Base-by-base conservation (phyloP, 2,113 vertebrate genomes). In the Rousettus leschenaultii region DNA sequence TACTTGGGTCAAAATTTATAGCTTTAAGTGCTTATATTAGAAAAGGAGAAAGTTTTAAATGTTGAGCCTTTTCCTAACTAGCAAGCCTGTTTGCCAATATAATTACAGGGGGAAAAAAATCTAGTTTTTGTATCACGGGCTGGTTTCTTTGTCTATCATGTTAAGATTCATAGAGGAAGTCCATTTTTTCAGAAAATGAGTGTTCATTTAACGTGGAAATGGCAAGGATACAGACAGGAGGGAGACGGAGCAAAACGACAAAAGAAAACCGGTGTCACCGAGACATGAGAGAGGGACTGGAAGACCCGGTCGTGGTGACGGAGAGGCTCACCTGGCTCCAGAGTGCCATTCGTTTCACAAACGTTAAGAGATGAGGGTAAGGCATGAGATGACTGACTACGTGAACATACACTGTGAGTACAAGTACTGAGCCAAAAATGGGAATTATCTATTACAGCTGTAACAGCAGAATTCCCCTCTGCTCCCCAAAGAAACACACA, bases 101-200 rank as follows among this genome's bases (percentile, higher is more conserved):
- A 63, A 95, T 16, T 63, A 96, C 97, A n/a, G 57, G 16, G 57
- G 16, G 12, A 24, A 86, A 43, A 86, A 75, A 95, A 48, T 15
- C 96, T 30, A 93, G 87, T 83, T 97, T 65, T 51, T 51, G n/a
- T 0, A 0, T 92, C 88, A 96, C 59, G 24, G 95, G 85, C 51
- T 97, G 82, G 88, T 96, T 94, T 82, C 63, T 66, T 0, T 30
- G 55, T 71, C 82, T 45, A 33, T 53, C 92, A 97, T 74, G 91
- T 90, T 84, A 95, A 93, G 86, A 85, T 55, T 75, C 78, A 96
- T 35, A 97, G 57, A 85, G 83, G 91, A 96, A 61, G 59, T 38
- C 77, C 88, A 95, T 70, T 97, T 79, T 84, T 95, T 65, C 96
- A 97, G 97, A 97, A 98, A 98, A 95, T 88, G 94, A 95, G 93